Evolutionary conservation across 1,140 invertebrate genomes (phyloP), one percentile per base, ranked within the genome.

Genomic region (Protaetia brevitarsis): DNA sequence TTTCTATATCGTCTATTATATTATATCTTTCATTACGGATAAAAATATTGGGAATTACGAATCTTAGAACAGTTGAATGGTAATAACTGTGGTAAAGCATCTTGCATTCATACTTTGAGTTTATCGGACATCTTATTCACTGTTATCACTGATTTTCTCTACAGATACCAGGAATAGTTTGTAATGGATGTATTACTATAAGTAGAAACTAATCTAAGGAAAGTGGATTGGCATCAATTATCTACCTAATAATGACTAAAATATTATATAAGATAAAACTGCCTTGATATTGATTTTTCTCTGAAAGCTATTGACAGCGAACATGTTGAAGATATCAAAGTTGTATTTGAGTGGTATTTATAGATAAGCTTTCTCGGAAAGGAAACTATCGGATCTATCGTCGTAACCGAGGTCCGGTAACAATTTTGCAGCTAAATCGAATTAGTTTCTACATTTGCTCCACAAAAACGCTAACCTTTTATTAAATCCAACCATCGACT

Each of bases 361-460:
- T 51, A 51, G 26, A 51, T 51, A 51, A 6, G 26, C 16, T 23
- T 51, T 51, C 21, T 51, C 41, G 41, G 41, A 51, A 51, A 23
- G 6, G 19, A 19, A 51, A 51, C 41, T 8, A 51, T 51, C 41
- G 11, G 19, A 23, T 51, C 41, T 19, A 7, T 7, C 41, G 41
- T 51, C 26, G 19, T 2, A 23, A 23, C 19, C 41, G 13, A 23
- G 19, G 19, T 23, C 41, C 41, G 41, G 26, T 51, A 51, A 51
- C 19, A 51, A 51, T 51, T 21, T 23, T 19, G 19, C 41, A 51
- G 41, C 41, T 51, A 51, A 51, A 13, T 51, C 19, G 41, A 51
- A 51, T 51, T 51, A 51, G 41, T 51, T 51, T 51, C 41, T 51
- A 51, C 19, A 51, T 51, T 51, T 51, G 21, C 41, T 23, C 21